These are phyloP conservation scores for Lepidurus couesii DNA, from an alignment of 1,140 invertebrate species.

Conservation along the genomic window DNA sequence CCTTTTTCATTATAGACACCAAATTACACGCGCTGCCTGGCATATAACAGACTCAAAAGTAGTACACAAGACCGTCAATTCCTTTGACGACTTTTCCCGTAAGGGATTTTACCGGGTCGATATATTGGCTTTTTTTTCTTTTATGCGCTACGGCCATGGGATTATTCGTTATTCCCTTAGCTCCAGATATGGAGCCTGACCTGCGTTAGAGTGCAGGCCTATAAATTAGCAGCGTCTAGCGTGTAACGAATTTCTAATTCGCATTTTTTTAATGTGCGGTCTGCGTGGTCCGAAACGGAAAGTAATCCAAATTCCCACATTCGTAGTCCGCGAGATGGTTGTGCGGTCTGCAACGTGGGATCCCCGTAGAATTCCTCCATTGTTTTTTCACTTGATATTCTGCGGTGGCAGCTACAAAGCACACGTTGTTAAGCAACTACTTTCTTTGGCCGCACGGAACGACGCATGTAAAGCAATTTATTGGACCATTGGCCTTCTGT, in stretches of 20 bases:
- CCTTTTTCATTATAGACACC: neutral
- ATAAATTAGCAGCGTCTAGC: neutral
- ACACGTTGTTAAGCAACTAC: neutral
- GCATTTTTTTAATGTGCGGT: neutral
- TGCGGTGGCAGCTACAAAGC: neutral
- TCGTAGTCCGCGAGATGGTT: neutral
- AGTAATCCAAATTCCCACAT: neutral
- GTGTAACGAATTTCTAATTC: neutral
- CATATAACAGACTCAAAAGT: neutral
- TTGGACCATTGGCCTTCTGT: neutral
- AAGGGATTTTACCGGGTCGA: neutral
- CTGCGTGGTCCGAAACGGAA: neutral
- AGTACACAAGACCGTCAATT: neutral
- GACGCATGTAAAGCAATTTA: neutral
- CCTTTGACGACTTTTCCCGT: neutral
- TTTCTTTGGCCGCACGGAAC: neutral
- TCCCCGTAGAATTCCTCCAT: neutral
- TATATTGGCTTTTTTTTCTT: neutral
- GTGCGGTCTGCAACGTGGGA: neutral
- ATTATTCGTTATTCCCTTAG: no score
- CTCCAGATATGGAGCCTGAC: neutral
- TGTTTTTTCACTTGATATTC: neutral
- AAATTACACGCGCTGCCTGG: neutral
- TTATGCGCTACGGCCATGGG: neutral
- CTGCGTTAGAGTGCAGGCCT: neutral